A percentile compares a stretch with the other conserved stretches of the same genome.
phyloP scores from a whole-genome alignment of 2,797 vertebrate genomes.

The Huso huso region DNA sequence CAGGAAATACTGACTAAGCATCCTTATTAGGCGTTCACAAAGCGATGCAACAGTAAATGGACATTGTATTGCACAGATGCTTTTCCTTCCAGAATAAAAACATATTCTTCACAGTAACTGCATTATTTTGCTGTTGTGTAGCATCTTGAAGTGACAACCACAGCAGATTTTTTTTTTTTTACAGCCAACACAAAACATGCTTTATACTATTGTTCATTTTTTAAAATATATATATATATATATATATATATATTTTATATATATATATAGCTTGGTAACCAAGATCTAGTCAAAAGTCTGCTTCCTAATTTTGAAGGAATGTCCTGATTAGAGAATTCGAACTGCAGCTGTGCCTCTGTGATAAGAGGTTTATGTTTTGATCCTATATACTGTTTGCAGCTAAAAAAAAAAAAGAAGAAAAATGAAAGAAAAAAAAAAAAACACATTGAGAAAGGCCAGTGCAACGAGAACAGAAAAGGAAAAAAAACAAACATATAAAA shows the following conservation, averaged over 20 bases:
- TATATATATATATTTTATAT: constrained; percentile 39
- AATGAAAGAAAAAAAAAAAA: constrained; percentile 24
- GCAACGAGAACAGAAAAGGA: constrained; percentile 8
- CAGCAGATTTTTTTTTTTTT: background rate
- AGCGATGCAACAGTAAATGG: too few relatives aligned
- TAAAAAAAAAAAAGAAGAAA: constrained; percentile 32
- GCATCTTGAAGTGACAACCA: constrained; percentile 1
- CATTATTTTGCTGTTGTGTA: constrained; percentile 11
- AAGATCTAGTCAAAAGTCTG: constrained; percentile 46
- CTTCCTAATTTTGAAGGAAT: constrained; percentile 54
- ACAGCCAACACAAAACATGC: background rate
- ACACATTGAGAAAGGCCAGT: background rate
- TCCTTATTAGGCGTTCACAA: too few relatives aligned
- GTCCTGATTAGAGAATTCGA: constrained; percentile 53
- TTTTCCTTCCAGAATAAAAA: background rate
- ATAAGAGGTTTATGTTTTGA: constrained; percentile 53
- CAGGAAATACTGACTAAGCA: too few relatives aligned
- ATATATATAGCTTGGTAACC: constrained; percentile 44
- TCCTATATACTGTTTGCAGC: constrained; percentile 35
- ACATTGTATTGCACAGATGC: too few relatives aligned
- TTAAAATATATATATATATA: constrained; percentile 2
- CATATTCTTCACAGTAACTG: background rate
- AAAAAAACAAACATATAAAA: constrained; percentile 29
- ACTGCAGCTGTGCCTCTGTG: constrained; percentile 49
- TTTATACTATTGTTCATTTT: constrained; percentile 2